A percentile compares a stretch with the other conserved stretches of the same genome.
phyloP scores from a whole-genome alignment of 92 coral and sea anemone genomes.

The Porites evermanni region DNA sequence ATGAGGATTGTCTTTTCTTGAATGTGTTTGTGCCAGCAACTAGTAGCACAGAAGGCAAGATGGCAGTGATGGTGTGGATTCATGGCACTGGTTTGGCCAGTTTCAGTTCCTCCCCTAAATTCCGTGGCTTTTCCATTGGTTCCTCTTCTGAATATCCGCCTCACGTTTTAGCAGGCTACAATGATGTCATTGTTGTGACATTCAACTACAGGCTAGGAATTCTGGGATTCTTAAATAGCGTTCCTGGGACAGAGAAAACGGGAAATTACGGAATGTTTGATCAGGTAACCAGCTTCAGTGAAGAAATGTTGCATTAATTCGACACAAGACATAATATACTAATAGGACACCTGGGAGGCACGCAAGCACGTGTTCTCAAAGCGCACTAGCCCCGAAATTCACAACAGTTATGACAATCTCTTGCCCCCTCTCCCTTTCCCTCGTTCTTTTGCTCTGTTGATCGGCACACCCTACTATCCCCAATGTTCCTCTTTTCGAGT shows the following conservation, averaged over 20 bases:
- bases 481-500: too few species aligned
- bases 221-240: conserved; percentile 63
- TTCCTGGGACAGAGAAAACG: conserved; percentile 53
- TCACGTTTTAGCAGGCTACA: conserved; percentile 51
- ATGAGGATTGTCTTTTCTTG: conserved; percentile 71
- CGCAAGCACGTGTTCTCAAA: too few species aligned
- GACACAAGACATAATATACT: too few species aligned
- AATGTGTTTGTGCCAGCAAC: conserved; percentile 64
- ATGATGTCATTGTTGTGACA: conserved; percentile 72
- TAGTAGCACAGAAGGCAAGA: conserved; percentile 32
- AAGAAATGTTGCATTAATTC: too few species aligned
- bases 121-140: conserved; percentile 44
- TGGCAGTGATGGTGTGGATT: conserved; percentile 79
- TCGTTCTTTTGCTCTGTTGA: too few species aligned
- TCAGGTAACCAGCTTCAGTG: conserved; percentile 49
- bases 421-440: too few species aligned
- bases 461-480: too few species aligned
- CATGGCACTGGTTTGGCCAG: conserved; percentile 42
- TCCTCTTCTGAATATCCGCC: conserved; percentile 47
- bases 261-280: conserved; percentile 80
- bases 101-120: too few species aligned
- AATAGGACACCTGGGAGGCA: too few species aligned
- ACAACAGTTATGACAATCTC: too few species aligned
- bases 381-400: too few species aligned
- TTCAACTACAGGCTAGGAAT: conserved; percentile 69